Percentiles rank a stretch among this genome's conserved stretches.
phyloP scores from a whole-genome alignment of 2,888 invertebrate genomes.

The Patella pellucida region DNA sequence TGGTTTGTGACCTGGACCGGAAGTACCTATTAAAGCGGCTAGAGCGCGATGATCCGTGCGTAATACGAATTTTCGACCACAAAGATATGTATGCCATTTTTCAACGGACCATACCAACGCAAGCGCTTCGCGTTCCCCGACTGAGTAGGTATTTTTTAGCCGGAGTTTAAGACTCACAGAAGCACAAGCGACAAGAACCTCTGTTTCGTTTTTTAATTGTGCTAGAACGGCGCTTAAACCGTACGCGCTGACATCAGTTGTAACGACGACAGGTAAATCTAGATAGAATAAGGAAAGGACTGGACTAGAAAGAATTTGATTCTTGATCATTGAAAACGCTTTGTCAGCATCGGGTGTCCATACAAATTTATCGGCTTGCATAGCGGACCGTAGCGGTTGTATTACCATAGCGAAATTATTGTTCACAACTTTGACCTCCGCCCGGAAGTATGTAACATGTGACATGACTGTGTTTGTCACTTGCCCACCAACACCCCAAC shows the following conservation, averaged over 20 bases:
- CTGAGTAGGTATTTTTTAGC: background rate
- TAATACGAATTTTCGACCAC: background rate
- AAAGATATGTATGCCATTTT: background rate
- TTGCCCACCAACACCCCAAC: too few relatives aligned
- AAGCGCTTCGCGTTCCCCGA: slow-evolving; percentile 3
- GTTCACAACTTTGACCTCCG: too few relatives aligned
- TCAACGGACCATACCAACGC: background rate
- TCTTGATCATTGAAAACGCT: too few relatives aligned
- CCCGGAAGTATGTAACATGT: too few relatives aligned
- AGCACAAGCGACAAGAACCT: background rate
- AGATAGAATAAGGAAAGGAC: background rate
- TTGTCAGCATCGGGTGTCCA: too few relatives aligned
- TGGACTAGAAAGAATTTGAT: too few relatives aligned
- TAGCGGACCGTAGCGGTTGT: too few relatives aligned
- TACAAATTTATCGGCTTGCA: too few relatives aligned
- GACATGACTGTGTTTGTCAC: too few relatives aligned
- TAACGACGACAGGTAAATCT: background rate
- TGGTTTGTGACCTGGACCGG: background rate
- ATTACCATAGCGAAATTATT: too few relatives aligned
- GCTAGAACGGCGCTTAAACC: background rate
- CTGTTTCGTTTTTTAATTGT: background rate
- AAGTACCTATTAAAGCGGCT: too few relatives aligned
- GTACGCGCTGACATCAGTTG: background rate
- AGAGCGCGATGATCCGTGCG: background rate
- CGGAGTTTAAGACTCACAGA: background rate